Percentiles rank a stretch among this genome's conserved stretches.
Conservation (phyloP, 1,140 invertebrate genomes). For the Caenorhabditis brenneri region DNA sequence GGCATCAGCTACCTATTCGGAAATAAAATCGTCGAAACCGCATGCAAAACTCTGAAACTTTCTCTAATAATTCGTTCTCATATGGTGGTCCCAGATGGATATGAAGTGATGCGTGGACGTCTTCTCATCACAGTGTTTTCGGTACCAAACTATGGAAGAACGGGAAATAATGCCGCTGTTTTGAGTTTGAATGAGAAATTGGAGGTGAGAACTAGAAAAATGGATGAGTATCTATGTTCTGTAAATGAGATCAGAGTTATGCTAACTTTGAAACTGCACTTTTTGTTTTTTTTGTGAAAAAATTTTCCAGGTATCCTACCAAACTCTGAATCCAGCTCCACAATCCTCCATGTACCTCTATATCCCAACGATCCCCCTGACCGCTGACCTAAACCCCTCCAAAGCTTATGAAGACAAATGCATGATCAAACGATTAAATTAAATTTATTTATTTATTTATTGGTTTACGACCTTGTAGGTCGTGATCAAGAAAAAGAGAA, state of each 20-base stretch:
- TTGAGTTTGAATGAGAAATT: conserved; percentile 60
- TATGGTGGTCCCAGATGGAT: conserved; percentile 62
- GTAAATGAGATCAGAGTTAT: background rate
- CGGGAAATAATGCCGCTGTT: conserved; percentile 62
- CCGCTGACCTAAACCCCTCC: too few relatives aligned
- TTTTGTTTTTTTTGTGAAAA: too few relatives aligned
- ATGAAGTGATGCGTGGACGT: conserved; percentile 59
- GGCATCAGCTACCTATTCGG: conserved; percentile 61
- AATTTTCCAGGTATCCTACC: conserved; percentile 13
- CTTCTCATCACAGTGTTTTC: conserved; percentile 63
- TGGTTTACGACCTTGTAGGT: too few relatives aligned
- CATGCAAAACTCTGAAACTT: conserved; percentile 54
- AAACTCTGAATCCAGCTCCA: conserved; percentile 1
- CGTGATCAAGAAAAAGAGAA: too few relatives aligned
- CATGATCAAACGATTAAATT: too few relatives aligned
- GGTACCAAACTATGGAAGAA: conserved; percentile 58
- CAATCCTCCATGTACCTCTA: background rate
- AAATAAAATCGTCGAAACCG: conserved; percentile 54
- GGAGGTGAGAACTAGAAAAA: conserved; percentile 22
- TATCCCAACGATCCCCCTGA: background rate
- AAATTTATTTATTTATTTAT: too few relatives aligned
- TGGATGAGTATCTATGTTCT: too few relatives aligned
- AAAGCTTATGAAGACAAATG: too few relatives aligned
- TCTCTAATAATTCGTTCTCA: conserved; percentile 62
- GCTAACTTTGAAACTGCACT: too few relatives aligned